Evolutionary conservation across 2,113 vertebrate species (phyloP).

Genomic region (Ailurus styani): DNA sequence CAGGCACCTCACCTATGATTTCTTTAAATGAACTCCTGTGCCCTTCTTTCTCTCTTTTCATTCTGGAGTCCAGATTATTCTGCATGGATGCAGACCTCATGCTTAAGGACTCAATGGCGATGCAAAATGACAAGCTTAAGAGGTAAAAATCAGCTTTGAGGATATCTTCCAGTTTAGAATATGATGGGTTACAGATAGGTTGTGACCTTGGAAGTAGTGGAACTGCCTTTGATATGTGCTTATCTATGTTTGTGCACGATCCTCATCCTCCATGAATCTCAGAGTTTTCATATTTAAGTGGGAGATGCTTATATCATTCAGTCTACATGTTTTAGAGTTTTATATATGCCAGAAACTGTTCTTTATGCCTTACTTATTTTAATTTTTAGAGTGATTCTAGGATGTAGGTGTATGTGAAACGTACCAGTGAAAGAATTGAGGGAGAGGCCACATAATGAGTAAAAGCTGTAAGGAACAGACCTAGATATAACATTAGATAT

Average conservation of each 20-base stretch:
- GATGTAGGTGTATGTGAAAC: background rate
- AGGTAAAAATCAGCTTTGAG: background rate
- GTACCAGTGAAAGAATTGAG: background rate
- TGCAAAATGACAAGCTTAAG: background rate
- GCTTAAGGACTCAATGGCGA: background rate
- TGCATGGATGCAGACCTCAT: background rate
- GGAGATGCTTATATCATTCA: background rate
- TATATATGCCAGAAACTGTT: background rate
- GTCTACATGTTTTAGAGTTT: background rate
- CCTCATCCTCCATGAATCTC: background rate
- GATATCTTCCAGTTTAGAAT: background rate
- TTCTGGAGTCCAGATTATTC: background rate
- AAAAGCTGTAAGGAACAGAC: background rate
- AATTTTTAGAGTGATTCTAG: background rate
- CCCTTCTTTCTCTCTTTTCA: background rate
- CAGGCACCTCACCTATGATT: background rate
- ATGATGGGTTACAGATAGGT: background rate
- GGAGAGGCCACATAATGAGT: background rate
- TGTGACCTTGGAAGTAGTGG: background rate
- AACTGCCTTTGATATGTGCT: background rate
- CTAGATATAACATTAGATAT: background rate
- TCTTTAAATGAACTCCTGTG: background rate
- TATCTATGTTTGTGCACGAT: background rate
- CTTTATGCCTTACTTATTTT: background rate
- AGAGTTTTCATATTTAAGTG: background rate